Conservation (phyloP, 2,888 invertebrate genomes). For the Unio pictorum region DNA sequence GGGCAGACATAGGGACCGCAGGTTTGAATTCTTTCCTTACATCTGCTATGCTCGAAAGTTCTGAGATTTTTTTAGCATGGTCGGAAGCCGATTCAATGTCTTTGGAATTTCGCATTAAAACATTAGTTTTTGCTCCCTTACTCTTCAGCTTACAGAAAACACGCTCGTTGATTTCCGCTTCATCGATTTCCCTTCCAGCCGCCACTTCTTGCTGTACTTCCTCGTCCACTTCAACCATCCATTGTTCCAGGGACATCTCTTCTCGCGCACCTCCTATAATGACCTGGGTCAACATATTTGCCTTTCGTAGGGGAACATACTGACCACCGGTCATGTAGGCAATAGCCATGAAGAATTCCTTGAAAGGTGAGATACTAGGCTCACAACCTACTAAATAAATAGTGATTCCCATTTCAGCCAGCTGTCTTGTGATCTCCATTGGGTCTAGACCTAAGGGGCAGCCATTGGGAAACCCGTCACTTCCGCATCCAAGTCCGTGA, state of each 20-base stretch:
- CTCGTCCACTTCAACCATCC: conserved; percentile 57
- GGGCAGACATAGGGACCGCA: not conserved
- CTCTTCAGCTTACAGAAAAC: conserved; percentile 31
- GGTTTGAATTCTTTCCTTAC: conserved; percentile 23
- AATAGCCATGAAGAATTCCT: conserved; percentile 62
- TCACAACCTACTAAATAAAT: conserved; percentile 65
- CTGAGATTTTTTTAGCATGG: conserved; percentile 25
- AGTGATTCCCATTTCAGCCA: conserved; percentile 63
- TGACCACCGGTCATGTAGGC: conserved; percentile 65
- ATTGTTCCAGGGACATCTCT: conserved; percentile 62
- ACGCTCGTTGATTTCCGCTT: conserved; percentile 31
- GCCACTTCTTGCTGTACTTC: conserved; percentile 49
- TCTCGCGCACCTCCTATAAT: conserved; percentile 66
- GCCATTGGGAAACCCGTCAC: conserved; percentile 60
- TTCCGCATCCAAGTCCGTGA: conserved; percentile 51
- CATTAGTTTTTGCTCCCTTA: conserved; percentile 36
- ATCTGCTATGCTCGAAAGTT: conserved; percentile 30
- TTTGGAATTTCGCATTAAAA: conserved; percentile 32
- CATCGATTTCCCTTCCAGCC: conserved; percentile 40
- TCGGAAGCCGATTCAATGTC: conserved; percentile 22
- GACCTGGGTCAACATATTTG: conserved; percentile 53
- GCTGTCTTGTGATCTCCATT: conserved; percentile 45
- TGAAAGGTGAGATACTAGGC: conserved; percentile 53
- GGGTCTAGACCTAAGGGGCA: conserved; percentile 65
- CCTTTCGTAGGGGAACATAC: conserved; percentile 61